These are phyloP conservation scores for Empis stercorea DNA, from an alignment of 2,888 invertebrate species.

Conservation along the genomic window DNA sequence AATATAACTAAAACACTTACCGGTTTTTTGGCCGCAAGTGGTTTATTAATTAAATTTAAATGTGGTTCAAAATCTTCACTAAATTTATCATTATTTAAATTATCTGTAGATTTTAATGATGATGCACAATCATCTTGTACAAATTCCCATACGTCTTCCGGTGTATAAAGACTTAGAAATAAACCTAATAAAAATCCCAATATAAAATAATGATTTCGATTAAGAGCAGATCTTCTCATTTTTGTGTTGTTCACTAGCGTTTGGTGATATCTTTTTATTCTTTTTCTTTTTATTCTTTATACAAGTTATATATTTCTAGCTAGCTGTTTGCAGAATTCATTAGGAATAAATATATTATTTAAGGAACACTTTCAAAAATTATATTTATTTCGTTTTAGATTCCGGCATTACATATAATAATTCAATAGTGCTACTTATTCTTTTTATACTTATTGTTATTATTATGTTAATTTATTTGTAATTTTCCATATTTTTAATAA, in stretches of 20 bases:
- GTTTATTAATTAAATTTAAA: slow-evolving; percentile 36
- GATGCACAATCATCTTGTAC: slow-evolving; percentile 36
- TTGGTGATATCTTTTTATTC: no score
- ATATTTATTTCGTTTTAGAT: no score
- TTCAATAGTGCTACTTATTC: no score
- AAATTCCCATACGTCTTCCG: slow-evolving; percentile 32
- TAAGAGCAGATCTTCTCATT: slow-evolving; percentile 31
- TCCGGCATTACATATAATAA: no score
- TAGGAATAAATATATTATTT: no score
- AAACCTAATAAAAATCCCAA: slow-evolving; percentile 32
- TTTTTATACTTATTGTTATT: no score
- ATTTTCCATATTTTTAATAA: no score
- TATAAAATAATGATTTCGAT: slow-evolving; percentile 33
- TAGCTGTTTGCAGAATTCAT: no score
- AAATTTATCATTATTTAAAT: slow-evolving; percentile 32
- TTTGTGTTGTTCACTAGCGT: slow-evolving; percentile 1
- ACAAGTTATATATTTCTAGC: no score
- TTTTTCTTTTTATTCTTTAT: no score
- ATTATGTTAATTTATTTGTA: no score
- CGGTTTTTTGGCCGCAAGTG: slow-evolving; percentile 35
- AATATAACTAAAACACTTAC: slow-evolving; percentile 19
- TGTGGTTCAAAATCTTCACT: slow-evolving; percentile 36
- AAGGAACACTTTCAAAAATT: no score
- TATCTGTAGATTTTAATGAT: slow-evolving; percentile 32
- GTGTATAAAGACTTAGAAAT: slow-evolving; percentile 31